Base-by-base conservation (phyloP, 2,888 invertebrate genomes). In the Melikaiella ostensackeni region DNA sequence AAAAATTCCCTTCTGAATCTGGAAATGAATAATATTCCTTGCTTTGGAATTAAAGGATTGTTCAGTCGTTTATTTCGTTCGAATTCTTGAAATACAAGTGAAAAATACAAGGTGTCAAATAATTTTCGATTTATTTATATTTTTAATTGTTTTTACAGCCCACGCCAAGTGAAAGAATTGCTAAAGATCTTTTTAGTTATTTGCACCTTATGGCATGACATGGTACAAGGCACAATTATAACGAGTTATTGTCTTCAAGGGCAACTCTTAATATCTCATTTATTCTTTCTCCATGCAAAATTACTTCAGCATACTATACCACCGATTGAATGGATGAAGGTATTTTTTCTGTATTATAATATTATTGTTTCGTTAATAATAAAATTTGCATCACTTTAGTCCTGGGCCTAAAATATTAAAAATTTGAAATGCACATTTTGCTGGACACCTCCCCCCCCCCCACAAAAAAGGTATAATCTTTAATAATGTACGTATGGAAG, bases 161-260 rank as follows among this genome's bases (percentile, higher is more conserved):
- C 94, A 0, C 86, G 89, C 64, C 91, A 92, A 87, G 86, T 93
- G 64, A 91, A 92, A 83, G 86, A 93, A 79, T 81, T 90, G 1
- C 87, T 95, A 63, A 94, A 95, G 92, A 91, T 95, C 50, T 87
- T 95, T 9, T 90, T 96, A 77, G 93, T 96, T 38, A 88, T 94
- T 59, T 95, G 95, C 82, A 95, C 96, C 13, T 89, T 96, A 79
- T 94, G 95, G 91, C 96, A 97, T 88, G 96, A 97, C 89, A 94
- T 96, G 91, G 95, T 97, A 76, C 96, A 97, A 91, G 95, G 96
- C n/a, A 95, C 96, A 5, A 94, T 97, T 75, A 94, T 97, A 82
- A 95, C 96, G 42, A 96, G 96, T 90, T 97, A 97, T 90, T 96
- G 96, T 85, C 93, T 97, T 30, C 96, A 97, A 92, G 96, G 96